Evolutionary conservation across 2,113 vertebrate genomes (phyloP).

Genomic region (Nothocercus julius): DNA sequence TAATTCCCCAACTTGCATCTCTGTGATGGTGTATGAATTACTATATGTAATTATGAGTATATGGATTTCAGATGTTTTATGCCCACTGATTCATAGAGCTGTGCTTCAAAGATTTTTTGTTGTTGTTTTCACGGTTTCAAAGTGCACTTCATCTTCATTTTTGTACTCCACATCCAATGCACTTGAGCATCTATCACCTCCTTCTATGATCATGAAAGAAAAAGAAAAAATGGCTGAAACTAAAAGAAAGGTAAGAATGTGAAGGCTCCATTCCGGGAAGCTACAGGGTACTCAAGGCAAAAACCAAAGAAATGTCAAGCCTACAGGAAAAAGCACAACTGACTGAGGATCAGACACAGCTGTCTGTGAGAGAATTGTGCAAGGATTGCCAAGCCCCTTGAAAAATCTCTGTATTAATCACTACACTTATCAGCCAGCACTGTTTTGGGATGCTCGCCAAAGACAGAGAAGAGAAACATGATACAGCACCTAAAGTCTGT

Average conservation of each 20-base stretch:
- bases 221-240: conserved; percentile 39
- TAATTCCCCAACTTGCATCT: background rate
- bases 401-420: conserved; percentile 51
- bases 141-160: background rate
- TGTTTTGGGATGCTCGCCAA: conserved; percentile 26
- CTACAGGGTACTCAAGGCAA: conserved; percentile 26
- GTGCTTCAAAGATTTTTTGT: background rate
- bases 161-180: background rate
- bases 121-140: background rate
- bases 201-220: conserved; percentile 41
- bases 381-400: conserved; percentile 47
- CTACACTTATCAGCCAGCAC: conserved; percentile 46
- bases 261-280: conserved; percentile 42
- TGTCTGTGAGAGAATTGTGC: conserved; percentile 55
- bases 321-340: conserved; percentile 54
- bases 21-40: background rate
- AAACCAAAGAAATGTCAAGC: conserved; percentile 44
- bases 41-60: no score
- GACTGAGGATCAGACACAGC: conserved; percentile 70
- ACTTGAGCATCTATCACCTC: conserved; percentile 10
- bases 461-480: conserved; percentile 28
- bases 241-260: background rate
- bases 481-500: conserved; percentile 43
- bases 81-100: background rate
- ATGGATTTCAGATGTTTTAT: background rate